These are phyloP conservation scores for Athripsodes cinereus DNA, from an alignment of 2,888 invertebrate species.

Conservation along the genomic window DNA sequence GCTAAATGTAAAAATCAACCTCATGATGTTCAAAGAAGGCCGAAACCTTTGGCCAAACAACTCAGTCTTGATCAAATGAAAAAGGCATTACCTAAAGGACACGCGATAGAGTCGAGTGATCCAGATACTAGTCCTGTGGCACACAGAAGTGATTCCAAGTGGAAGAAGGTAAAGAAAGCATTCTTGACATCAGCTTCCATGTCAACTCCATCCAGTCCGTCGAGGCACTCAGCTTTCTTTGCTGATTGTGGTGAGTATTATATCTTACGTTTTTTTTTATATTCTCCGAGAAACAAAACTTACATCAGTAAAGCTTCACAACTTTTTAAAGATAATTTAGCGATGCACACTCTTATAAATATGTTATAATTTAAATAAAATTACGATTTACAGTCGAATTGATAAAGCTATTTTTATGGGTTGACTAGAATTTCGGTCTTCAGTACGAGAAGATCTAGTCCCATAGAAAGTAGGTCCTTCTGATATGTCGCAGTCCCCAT, in stretches of 20 bases:
- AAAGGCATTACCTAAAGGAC: conserved; percentile 1
- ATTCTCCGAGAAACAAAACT: too few species aligned
- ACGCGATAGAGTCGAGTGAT: conserved; percentile 38
- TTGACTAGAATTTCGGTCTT: too few species aligned
- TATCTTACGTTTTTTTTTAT: too few species aligned
- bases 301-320: too few species aligned
- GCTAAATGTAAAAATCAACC: conserved; percentile 12
- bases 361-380: too few species aligned
- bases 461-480: too few species aligned
- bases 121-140: conserved; percentile 42
- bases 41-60: conserved; percentile 40
- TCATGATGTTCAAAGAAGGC: conserved; percentile 22
- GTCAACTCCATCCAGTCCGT: conserved; percentile 66
- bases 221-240: conserved; percentile 59
- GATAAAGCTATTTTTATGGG: too few species aligned
- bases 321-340: too few species aligned
- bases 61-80: conserved; percentile 38
- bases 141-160: conserved; percentile 58
- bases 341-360: too few species aligned
- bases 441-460: too few species aligned
- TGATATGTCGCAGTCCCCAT: too few species aligned
- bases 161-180: conserved; percentile 68
- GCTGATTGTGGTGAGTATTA: conserved; percentile 56
- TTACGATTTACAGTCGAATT: too few species aligned
- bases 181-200: conserved; percentile 55